A percentile compares a stretch with the other conserved stretches of the same genome.
phyloP scores from a whole-genome alignment of 2,888 invertebrate species.

The Drosophila bunnanda region DNA sequence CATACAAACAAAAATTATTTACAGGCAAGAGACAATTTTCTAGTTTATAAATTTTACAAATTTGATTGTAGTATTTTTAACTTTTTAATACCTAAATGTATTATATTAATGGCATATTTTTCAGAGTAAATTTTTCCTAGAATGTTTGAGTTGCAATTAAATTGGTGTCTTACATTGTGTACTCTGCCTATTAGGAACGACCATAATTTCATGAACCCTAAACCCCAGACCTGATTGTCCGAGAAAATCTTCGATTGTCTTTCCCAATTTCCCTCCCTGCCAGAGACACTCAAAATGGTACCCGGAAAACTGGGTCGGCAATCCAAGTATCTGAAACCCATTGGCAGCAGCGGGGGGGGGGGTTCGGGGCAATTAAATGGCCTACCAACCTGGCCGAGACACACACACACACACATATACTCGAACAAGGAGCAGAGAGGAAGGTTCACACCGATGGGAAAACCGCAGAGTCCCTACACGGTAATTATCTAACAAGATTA shows the following conservation, averaged over 20 bases:
- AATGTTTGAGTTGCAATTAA: not conserved
- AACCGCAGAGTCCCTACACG: slow-evolving; percentile 46
- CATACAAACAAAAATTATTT: too few relatives aligned
- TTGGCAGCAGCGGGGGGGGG: slow-evolving; percentile 15
- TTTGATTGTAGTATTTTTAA: too few relatives aligned
- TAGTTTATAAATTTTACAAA: too few relatives aligned
- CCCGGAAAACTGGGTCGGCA: slow-evolving; percentile 16
- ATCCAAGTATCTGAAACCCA: slow-evolving; percentile 13
- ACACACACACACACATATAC: not conserved
- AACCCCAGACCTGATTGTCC: slow-evolving; percentile 1
- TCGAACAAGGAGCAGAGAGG: not conserved
- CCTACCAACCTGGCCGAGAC: slow-evolving; percentile 29
- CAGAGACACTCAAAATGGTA: slow-evolving; percentile 1
- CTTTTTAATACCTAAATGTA: too few relatives aligned
- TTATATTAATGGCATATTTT: too few relatives aligned
- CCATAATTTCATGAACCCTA: slow-evolving; percentile 1
- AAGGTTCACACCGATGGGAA: slow-evolving; percentile 20
- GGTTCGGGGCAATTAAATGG: slow-evolving; percentile 32
- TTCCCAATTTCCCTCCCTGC: slow-evolving; percentile 1
- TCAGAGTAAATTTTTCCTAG: too few relatives aligned
- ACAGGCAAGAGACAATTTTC: too few relatives aligned
- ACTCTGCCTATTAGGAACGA: not conserved
- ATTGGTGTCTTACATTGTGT: not conserved
- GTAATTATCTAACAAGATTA: slow-evolving; percentile 71
- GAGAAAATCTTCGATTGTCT: slow-evolving; percentile 5